Conservation (phyloP, 2,888 invertebrate genomes). For the Herminia tarsipennalis region DNA sequence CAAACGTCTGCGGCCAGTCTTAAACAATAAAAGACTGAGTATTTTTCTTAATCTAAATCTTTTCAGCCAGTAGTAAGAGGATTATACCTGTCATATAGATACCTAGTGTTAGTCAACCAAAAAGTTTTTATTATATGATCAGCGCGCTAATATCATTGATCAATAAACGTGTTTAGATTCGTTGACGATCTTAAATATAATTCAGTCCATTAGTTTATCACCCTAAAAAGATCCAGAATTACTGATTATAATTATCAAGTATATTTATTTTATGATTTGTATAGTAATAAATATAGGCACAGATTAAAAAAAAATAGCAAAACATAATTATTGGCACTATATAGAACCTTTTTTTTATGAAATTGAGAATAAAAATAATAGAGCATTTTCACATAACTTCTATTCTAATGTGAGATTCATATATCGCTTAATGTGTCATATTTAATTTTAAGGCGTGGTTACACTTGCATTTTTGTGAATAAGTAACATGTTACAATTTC, state of each 20-base stretch:
- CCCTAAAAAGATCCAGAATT: conserved; percentile 31
- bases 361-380: conserved; percentile 4
- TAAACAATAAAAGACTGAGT: neutral
- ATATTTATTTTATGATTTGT: no score
- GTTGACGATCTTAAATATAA: conserved; percentile 55
- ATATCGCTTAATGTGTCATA: conserved; percentile 15
- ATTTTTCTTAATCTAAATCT: no score
- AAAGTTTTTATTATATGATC: no score
- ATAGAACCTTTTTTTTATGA: conserved; percentile 10
- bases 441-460: conserved; percentile 9
- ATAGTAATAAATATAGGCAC: conserved; percentile 1
- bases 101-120: no score
- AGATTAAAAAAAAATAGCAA: neutral
- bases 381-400: conserved; percentile 15
- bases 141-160: no score
- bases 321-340: conserved; percentile 26
- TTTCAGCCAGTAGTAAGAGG: no score
- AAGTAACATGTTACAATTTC: no score
- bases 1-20: neutral
- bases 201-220: conserved; percentile 50
- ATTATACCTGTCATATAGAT: no score
- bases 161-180: conserved; percentile 45
- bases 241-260: conserved; percentile 22
- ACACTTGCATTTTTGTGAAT: conserved; percentile 19
- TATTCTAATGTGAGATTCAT: conserved; percentile 36